Conservation (phyloP, 2,888 invertebrate genomes). For the Seira musarum region DNA sequence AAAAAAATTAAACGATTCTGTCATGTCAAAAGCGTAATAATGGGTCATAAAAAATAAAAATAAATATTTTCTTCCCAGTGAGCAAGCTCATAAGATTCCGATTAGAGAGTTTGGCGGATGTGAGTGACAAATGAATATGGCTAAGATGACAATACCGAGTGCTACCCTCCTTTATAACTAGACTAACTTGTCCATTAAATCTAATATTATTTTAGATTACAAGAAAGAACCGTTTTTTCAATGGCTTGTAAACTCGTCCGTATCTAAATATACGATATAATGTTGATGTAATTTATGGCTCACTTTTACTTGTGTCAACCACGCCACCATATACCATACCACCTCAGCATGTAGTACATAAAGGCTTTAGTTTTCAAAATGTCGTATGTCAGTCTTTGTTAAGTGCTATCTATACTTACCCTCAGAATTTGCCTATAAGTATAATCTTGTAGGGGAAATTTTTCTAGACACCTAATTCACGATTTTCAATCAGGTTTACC, state of each 20-base stretch:
- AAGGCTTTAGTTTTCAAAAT: too few species aligned
- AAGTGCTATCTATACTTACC: too few species aligned
- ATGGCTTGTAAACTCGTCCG: not conserved
- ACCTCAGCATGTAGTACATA: too few species aligned
- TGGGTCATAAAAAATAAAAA: constrained; percentile 1
- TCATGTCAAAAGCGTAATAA: constrained; percentile 8
- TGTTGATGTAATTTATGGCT: constrained; percentile 29
- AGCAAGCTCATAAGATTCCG: too few species aligned
- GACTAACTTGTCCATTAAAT: not conserved
- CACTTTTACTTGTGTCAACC: constrained; percentile 34
- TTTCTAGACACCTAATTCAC: too few species aligned
- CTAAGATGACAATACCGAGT: constrained; percentile 18
- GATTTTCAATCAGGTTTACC: too few species aligned
- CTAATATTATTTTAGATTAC: constrained; percentile 20
- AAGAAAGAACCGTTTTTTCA: constrained; percentile 11
- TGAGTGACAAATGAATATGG: constrained; percentile 45
- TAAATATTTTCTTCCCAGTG: constrained; percentile 4
- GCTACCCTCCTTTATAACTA: constrained; percentile 17
- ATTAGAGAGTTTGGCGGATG: constrained; percentile 21
- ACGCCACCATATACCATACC: too few species aligned
- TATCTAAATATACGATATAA: not conserved
- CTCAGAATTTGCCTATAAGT: too few species aligned
- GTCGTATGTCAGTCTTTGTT: too few species aligned
- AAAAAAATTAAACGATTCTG: constrained; percentile 25
- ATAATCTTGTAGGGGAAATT: too few species aligned